Conservation (phyloP, 2,113 vertebrate species). For the Oncorhynchus tshawytscha region DNA sequence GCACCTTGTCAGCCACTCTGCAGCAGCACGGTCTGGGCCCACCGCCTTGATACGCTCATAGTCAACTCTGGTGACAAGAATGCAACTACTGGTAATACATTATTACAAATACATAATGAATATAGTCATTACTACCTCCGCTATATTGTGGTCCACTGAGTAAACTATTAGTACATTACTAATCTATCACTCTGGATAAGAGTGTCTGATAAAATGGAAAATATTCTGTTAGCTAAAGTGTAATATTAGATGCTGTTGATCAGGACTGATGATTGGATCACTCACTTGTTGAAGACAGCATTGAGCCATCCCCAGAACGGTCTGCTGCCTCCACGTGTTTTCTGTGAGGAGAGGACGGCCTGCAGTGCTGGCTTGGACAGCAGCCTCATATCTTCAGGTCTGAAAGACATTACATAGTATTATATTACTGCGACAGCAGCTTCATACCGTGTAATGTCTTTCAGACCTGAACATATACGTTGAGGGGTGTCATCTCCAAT, state of each 20-base stretch:
- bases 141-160: no score
- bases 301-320: conserved; percentile 96
- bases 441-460: no score
- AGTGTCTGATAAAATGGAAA: no score
- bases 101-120: background rate
- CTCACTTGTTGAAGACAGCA: conserved; percentile 95
- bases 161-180: no score
- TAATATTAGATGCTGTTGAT: no score
- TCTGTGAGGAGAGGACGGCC: conserved; percentile 33
- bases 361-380: conserved; percentile 48
- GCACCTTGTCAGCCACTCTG: conserved; percentile 94
- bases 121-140: no score
- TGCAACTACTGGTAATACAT: background rate
- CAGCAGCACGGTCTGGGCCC: conserved; percentile 88
- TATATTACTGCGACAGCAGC: no score
- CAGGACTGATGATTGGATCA: no score
- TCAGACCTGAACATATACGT: background rate
- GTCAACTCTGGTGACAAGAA: conserved; percentile 80
- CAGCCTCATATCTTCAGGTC: conserved; percentile 64
- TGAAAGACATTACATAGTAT: conserved; percentile 33
- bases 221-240: no score
- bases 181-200: no score
- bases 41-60: conserved; percentile 83
- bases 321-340: conserved; percentile 60
- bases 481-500: background rate